Evolutionary conservation across 2,888 invertebrate species (phyloP).

Genomic region (Acronicta aceris): DNA sequence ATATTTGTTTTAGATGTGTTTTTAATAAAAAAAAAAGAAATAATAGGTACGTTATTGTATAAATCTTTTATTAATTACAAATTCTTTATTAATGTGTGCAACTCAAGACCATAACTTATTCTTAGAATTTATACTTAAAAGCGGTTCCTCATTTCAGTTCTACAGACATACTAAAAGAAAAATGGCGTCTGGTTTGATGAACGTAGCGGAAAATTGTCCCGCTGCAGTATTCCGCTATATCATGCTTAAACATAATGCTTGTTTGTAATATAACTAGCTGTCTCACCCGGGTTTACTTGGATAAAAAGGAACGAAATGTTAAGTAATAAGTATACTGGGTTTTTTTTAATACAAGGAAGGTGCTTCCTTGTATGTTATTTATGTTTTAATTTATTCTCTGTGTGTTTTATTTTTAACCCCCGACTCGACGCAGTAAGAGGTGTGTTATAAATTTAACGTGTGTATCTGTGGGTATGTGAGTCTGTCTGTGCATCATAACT

Average conservation of each 20-base stretch:
- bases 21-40: too few relatives aligned
- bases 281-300: conserved; percentile 6
- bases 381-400: background rate
- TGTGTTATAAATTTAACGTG: too few relatives aligned
- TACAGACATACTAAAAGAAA: conserved; percentile 41
- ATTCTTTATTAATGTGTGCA: background rate
- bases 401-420: too few relatives aligned
- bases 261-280: conserved; percentile 25
- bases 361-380: too few relatives aligned
- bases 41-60: background rate
- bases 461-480: too few relatives aligned
- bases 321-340: background rate
- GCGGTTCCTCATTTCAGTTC: conserved; percentile 29
- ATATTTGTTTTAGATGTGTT: too few relatives aligned
- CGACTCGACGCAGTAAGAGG: too few relatives aligned
- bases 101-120: background rate
- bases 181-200: conserved; percentile 52
- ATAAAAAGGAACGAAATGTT: background rate
- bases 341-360: background rate
- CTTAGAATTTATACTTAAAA: conserved; percentile 27
- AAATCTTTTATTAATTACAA: background rate
- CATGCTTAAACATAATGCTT: conserved; percentile 34
- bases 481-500: too few relatives aligned
- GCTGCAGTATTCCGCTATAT: conserved; percentile 43
- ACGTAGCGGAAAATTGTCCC: conserved; percentile 65